These are phyloP conservation scores for Heliconius nattereri DNA, from an alignment of 1,140 invertebrate species.

Conservation along the genomic window DNA sequence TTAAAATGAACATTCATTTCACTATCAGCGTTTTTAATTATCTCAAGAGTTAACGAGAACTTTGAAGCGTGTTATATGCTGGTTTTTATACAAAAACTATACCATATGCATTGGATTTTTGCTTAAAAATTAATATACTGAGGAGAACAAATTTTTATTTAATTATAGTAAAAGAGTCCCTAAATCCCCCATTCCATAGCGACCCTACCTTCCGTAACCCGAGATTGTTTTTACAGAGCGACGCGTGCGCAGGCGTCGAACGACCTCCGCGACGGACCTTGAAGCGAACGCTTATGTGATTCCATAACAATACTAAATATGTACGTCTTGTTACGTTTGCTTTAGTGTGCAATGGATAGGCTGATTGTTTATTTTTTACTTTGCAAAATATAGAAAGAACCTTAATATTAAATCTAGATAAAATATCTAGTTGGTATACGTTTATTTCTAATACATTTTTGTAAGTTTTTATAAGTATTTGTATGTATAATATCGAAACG, in stretches of 20 bases:
- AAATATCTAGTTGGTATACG: too few species aligned
- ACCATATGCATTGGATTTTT: too few species aligned
- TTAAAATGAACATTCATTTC: neutral
- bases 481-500: too few species aligned
- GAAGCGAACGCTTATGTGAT: slow-evolving; percentile 46
- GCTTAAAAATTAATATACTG: too few species aligned
- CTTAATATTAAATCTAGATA: too few species aligned
- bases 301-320: slow-evolving; percentile 38
- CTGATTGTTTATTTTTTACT: neutral
- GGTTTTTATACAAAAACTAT: neutral
- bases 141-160: too few species aligned
- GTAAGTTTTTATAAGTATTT: too few species aligned
- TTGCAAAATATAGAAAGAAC: too few species aligned
- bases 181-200: neutral
- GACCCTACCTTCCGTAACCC: slow-evolving; percentile 51
- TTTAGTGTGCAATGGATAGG: slow-evolving; percentile 8
- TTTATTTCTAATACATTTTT: too few species aligned
- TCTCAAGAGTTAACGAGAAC: neutral
- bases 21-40: neutral
- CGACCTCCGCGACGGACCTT: slow-evolving; percentile 68
- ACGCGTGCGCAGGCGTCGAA: slow-evolving; percentile 58
- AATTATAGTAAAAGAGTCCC: neutral
- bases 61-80: neutral
- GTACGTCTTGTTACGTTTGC: slow-evolving; percentile 13
- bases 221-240: slow-evolving; percentile 68